Base-by-base conservation (phyloP, 2,113 vertebrate species). In the Perca schrenkii region DNA sequence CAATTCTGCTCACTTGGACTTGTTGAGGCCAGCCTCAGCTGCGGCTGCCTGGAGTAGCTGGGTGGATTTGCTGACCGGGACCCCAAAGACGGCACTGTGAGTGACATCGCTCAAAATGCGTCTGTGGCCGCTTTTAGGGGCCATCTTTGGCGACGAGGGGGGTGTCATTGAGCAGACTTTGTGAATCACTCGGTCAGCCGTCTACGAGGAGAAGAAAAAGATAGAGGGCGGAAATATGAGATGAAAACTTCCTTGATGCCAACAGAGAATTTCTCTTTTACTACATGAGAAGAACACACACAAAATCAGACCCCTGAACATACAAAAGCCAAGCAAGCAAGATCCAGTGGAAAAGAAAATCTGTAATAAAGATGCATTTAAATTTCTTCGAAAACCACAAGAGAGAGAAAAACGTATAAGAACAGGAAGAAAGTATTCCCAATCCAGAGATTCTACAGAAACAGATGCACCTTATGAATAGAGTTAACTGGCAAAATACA, bases 81-180 rank as follows among this genome's bases (percentile, higher is more conserved):
- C 97, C 3, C 98, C 98, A 4, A 99, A 99, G 34, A 99, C 96
- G 0, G 98, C 95, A 3, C 98, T 99, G 94, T 99, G 98, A 17
- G 98, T 99, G 86, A 99, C 97, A 0, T 99, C 98, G 12, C 98
- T 99, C 83, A 99, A 95, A 86, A 99, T 99, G 81, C 98, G 95
- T 79, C 98, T 90, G 93, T 99, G 98, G 16, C 98, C 97, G 0
- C 96, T 96, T 4, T 97, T 97, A 11, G 97, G 94, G 25, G 97
- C 96, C 0, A 95, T 96, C 95, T 99, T 99, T 50, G 98, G 98
- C 6, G 98, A 99, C 0, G 97, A 98, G 0, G 98, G 98, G 1
- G 98, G 98, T 0, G 98, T 99, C 80, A 99, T 94, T n/a, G 98
- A 98, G 81, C 97, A 96, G 15, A 94, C 85, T 94, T 97, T 99